Evolutionary conservation across 2,888 invertebrate genomes (phyloP).

Genomic region (Caenorhabditis afra): DNA sequence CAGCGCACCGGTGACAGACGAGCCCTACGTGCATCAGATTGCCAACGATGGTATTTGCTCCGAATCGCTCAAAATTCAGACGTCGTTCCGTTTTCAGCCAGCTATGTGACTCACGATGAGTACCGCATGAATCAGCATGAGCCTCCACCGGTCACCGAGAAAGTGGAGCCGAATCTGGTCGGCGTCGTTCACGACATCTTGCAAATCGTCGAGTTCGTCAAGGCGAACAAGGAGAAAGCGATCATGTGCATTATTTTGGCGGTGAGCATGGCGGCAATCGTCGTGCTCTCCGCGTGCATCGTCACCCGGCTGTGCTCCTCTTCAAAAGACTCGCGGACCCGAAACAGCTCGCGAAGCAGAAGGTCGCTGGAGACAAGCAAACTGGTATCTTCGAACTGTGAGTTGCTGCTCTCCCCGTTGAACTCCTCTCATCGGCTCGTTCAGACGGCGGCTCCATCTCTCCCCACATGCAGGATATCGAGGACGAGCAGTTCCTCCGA

Average conservation of each 20-base stretch:
- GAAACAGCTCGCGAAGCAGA: constrained; percentile 31
- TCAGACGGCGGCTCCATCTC: constrained; percentile 55
- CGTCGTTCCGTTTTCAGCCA: constrained; percentile 25
- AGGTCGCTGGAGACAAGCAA: constrained; percentile 68
- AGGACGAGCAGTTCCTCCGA: constrained; percentile 62
- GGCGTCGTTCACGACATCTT: constrained; percentile 81
- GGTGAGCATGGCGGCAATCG: constrained; percentile 69
- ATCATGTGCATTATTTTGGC: constrained; percentile 73
- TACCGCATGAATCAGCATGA: constrained; percentile 50
- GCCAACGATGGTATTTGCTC: constrained; percentile 41
- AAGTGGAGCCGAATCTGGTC: constrained; percentile 80
- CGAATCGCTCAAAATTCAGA: neutral
- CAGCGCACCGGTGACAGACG: constrained; percentile 13
- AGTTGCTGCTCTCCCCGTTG: constrained; percentile 21
- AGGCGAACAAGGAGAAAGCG: constrained; percentile 74
- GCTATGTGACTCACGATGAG: constrained; percentile 59
- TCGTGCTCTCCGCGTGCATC: constrained; percentile 73
- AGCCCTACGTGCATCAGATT: constrained; percentile 42
- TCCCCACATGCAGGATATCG: constrained; percentile 65
- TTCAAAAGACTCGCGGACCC: constrained; percentile 19
- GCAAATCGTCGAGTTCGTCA: constrained; percentile 79
- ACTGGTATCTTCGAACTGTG: constrained; percentile 61
- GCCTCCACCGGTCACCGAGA: constrained; percentile 34
- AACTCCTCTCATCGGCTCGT: neutral
- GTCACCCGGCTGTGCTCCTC: constrained; percentile 62